Evolutionary conservation across 2,888 invertebrate genomes (phyloP).

Genomic region (Petrolisthes manimaculis): DNA sequence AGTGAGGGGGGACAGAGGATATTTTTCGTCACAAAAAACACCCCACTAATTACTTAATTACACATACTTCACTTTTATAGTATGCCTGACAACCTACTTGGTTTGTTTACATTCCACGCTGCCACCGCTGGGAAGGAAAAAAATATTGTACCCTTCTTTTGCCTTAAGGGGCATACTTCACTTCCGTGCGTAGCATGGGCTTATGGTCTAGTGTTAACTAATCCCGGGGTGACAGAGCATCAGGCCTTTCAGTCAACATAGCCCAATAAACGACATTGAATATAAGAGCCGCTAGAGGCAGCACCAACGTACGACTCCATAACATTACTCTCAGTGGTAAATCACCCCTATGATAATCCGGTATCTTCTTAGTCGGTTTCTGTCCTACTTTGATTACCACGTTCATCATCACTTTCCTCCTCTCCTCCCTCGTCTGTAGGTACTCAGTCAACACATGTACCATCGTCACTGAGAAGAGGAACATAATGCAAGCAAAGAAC

Average conservation of each 20-base stretch:
- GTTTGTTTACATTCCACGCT: no score
- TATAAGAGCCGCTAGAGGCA: constrained; percentile 17
- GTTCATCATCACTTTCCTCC: background rate
- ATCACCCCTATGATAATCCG: background rate
- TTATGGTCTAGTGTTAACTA: no score
- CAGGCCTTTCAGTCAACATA: background rate
- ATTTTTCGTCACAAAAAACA: no score
- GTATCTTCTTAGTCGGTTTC: background rate
- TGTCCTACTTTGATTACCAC: background rate
- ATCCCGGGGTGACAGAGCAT: no score
- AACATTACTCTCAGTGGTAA: background rate
- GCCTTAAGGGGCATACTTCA: no score
- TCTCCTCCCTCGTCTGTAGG: constrained; percentile 5
- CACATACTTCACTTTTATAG: no score
- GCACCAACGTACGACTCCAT: background rate
- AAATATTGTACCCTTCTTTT: no score
- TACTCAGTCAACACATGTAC: constrained; percentile 41
- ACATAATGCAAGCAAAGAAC: constrained; percentile 48
- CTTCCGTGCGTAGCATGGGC: no score
- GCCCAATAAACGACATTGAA: constrained; percentile 34
- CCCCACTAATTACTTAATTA: no score
- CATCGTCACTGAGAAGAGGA: constrained; percentile 49
- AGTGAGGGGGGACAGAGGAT: no score
- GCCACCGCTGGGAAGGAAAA: no score
- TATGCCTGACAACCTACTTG: no score